A percentile compares a stretch with the other conserved stretches of the same genome.
Conservation (phyloP, 2,113 vertebrate species). For the Lutjanus erythropterus region DNA sequence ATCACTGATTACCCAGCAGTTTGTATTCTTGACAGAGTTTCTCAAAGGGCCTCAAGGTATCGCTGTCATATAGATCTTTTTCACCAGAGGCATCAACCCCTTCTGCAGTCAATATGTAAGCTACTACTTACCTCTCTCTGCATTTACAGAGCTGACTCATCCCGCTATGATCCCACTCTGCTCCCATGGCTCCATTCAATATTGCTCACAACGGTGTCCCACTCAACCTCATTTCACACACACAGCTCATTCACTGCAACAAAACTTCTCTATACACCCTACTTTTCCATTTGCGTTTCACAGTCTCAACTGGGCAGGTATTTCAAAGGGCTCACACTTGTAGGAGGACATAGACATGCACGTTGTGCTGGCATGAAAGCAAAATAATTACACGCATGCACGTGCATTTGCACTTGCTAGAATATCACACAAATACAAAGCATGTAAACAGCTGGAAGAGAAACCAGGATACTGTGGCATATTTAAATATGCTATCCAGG, state of each 20-base stretch:
- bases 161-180: constrained; percentile 37
- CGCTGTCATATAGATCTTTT: constrained; percentile 45
- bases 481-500: not conserved
- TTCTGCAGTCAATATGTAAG: constrained; percentile 57
- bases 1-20: constrained; percentile 33
- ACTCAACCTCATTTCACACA: constrained; percentile 62
- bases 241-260: constrained; percentile 28
- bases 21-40: constrained; percentile 56
- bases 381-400: constrained; percentile 1
- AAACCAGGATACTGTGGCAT: not conserved
- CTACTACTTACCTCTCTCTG: constrained; percentile 51
- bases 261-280: constrained; percentile 23
- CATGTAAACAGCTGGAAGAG: no score
- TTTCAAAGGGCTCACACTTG: constrained; percentile 16
- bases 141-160: constrained; percentile 61
- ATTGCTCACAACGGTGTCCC: constrained; percentile 37
- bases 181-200: constrained; percentile 62
- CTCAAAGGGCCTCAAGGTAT: constrained; percentile 43
- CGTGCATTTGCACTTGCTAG: constrained; percentile 1
- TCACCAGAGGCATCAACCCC: constrained; percentile 39
- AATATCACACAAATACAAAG: not conserved
- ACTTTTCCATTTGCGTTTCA: constrained; percentile 42
- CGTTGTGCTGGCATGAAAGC: constrained; percentile 31
- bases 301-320: not conserved
- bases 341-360: constrained; percentile 13